Evolutionary conservation across 2,113 vertebrate species (phyloP), one percentile per base, ranked within the genome.

Genomic region (Oncorhynchus kisutch): DNA sequence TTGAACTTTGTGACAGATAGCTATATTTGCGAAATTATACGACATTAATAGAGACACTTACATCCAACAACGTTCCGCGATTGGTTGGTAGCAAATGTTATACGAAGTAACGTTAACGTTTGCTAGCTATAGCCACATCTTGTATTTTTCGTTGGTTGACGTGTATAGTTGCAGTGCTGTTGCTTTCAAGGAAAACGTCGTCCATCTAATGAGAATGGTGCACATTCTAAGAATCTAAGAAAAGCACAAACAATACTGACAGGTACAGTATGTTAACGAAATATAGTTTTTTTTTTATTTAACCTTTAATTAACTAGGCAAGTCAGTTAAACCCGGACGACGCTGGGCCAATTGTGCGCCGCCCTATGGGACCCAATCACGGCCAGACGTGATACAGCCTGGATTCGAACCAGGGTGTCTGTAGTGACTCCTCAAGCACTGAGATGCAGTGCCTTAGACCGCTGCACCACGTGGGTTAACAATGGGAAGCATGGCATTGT

Each of bases 1-100:
- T 79, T 84, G 79, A 80, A 81, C 83, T 73, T 79, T 81, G 72
- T 34, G 29, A 69, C 31, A 59, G 27, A 34, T 67, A 18, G 25
- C 29, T 34, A 0, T 73, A 20, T 45, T 65, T 66, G 34, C 22
- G 34, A 18, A 24, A 74, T 48, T 31, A 16, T 67, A 66, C 64
- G n/a, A 70, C 2, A 25, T 34, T n/a, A 68, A 48, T 6, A 20
- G 39, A 25, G 25, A 67, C 3, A 34, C 9, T 22, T 1, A 5
- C 1, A 22, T 2, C 1, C 20, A 65, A 6, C 14, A 0, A 68
- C 48, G 31, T n/a, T 9, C 6, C 14, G 0, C 7, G 25, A 54
- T 60, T 25, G 51, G 1, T 51, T 51, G 49, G 49, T 51, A 16
- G 2, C 74, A 45, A 81, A 29, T 49, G 31, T 64, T 70, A 22